Conservation (phyloP, 2,888 invertebrate species). For the Augiades crinisus region DNA sequence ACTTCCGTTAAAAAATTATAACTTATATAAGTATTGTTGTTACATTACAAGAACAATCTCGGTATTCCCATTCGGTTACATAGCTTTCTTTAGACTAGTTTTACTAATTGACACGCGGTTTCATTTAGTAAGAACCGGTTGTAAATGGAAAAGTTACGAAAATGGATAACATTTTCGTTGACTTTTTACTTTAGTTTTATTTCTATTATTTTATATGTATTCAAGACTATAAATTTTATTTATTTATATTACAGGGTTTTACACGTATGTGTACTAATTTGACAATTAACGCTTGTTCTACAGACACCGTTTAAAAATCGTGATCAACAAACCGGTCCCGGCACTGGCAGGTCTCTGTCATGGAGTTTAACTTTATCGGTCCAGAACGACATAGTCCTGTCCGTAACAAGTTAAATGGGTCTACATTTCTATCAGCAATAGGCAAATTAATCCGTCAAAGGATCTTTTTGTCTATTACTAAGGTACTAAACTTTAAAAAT, state of each 20-base stretch:
- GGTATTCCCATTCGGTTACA: not conserved
- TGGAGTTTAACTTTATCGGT: slow-evolving; percentile 16
- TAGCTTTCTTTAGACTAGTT: too few species aligned
- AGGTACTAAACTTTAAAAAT: slow-evolving; percentile 24
- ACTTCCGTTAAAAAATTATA: too few species aligned
- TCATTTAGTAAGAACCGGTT: not conserved
- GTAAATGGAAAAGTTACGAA: not conserved
- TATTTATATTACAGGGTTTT: slow-evolving; percentile 51
- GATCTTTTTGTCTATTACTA: slow-evolving; percentile 26
- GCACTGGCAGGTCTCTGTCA: slow-evolving; percentile 38
- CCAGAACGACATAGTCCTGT: slow-evolving; percentile 13
- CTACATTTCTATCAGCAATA: slow-evolving; percentile 22
- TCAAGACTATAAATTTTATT: slow-evolving; percentile 21
- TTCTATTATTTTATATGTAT: not conserved
- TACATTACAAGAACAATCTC: not conserved
- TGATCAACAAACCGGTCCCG: slow-evolving; percentile 28
- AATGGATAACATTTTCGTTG: not conserved
- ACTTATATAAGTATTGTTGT: not conserved
- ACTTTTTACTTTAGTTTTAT: not conserved
- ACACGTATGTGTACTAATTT: slow-evolving; percentile 42
- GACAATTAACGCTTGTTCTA: slow-evolving; percentile 55
- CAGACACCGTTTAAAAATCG: slow-evolving; percentile 46
- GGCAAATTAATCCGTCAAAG: slow-evolving; percentile 22
- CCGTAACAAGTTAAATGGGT: slow-evolving; percentile 19
- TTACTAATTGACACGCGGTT: not conserved